phyloP scores from a whole-genome alignment of 2,888 invertebrate species.

The Andrena bucephala region DNA sequence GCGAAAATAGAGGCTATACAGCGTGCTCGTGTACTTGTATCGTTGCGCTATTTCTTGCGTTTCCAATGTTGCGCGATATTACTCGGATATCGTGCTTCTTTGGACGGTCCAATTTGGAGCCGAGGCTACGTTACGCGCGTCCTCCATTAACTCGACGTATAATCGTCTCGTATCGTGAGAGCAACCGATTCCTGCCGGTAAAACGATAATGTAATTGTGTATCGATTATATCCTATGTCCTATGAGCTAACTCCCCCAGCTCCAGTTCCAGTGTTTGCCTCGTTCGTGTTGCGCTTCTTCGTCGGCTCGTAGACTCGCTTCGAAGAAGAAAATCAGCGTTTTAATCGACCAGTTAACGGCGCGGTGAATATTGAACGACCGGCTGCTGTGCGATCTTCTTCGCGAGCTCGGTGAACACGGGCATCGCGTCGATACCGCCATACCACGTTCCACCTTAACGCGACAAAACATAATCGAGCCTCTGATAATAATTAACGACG shows the following conservation, averaged over 20 bases:
- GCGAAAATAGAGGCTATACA: no score
- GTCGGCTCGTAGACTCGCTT: no score
- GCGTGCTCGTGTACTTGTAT: no score
- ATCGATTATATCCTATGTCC: constrained; percentile 42
- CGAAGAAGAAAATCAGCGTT: not conserved
- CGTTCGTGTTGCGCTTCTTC: not conserved
- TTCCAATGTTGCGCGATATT: constrained; percentile 11
- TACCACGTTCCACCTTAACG: not conserved
- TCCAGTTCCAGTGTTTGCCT: not conserved
- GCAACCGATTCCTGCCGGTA: constrained; percentile 27
- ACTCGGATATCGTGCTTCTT: constrained; percentile 34
- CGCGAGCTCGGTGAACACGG: not conserved
- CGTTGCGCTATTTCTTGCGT: not conserved
- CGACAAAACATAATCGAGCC: constrained; percentile 12
- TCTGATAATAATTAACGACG: constrained; percentile 33
- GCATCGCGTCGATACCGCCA: not conserved
- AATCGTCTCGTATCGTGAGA: constrained; percentile 51
- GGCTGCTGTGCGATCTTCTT: not conserved
- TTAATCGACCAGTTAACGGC: constrained; percentile 22
- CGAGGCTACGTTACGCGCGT: constrained; percentile 19
- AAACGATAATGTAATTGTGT: constrained; percentile 58
- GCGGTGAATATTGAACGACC: not conserved
- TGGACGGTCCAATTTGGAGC: constrained; percentile 7
- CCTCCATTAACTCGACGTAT: constrained; percentile 42
- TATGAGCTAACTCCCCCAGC: constrained; percentile 2